Conservation (phyloP, 37 sponge, comb jelly and placozoan species). For the Halisarca cf. caerulea region DNA sequence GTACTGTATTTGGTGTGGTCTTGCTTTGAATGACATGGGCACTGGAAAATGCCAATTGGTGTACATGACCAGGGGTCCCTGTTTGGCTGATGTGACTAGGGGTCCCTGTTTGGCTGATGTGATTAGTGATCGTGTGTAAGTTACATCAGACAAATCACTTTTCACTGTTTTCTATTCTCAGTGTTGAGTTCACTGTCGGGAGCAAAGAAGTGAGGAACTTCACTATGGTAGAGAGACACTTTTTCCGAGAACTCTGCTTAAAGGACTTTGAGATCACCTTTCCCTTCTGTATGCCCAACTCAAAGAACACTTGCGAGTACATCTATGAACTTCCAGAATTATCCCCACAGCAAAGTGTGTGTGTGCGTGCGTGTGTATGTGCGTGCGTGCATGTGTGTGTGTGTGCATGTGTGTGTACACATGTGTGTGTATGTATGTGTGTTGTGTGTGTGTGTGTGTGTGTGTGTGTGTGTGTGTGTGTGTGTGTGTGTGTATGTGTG, state of each 20-base stretch:
- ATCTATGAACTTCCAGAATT: conserved; percentile 94
- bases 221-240: conserved; percentile 98
- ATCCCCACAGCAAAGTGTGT: conserved; percentile 76
- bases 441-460: not conserved
- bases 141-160: too few relatives aligned
- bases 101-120: too few relatives aligned
- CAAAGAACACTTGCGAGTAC: conserved; percentile 92
- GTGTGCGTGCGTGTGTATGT: not conserved
- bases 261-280: conserved; percentile 95
- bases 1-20: too few relatives aligned
- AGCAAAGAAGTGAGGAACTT: conserved; percentile 79
- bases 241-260: conserved; percentile 77
- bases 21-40: too few relatives aligned
- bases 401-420: not conserved
- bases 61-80: too few relatives aligned
- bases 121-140: too few relatives aligned
- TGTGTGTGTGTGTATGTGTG: conserved; percentile 22
- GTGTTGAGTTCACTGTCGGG: conserved; percentile 95
- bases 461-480: not conserved
- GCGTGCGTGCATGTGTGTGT: not conserved
- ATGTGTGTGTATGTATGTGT: not conserved
- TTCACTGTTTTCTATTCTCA: conserved; percentile 43
- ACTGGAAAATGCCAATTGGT: too few relatives aligned
- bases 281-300: conserved; percentile 97
- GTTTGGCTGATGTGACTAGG: too few relatives aligned